Percentiles rank a stretch among this genome's conserved stretches.
These are phyloP conservation scores for Luehdorfia chinensis DNA, from an alignment of 1,140 invertebrate genomes.

Conservation along the genomic window DNA sequence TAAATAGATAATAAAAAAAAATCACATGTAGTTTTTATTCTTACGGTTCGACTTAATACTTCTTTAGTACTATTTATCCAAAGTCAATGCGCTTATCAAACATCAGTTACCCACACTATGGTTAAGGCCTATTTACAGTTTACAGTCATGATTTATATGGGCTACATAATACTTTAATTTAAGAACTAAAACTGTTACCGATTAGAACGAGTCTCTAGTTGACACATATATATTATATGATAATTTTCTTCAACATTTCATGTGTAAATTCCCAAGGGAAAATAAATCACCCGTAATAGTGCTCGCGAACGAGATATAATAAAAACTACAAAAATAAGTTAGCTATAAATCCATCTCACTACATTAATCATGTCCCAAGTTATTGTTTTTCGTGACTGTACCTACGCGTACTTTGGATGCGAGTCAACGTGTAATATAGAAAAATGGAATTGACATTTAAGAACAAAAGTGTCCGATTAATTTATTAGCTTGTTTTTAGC, in stretches of 20 bases:
- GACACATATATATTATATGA: no score
- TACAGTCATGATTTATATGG: no score
- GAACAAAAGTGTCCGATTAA: constrained; percentile 5
- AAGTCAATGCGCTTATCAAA: no score
- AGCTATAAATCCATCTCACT: constrained; percentile 49
- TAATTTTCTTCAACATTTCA: constrained; percentile 13
- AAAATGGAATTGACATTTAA: constrained; percentile 1
- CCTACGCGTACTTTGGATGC: constrained; percentile 3
- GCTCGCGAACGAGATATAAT: constrained; percentile 23
- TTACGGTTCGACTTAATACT: no score
- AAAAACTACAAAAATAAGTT: constrained; percentile 59
- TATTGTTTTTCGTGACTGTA: constrained; percentile 47
- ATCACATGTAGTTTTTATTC: no score
- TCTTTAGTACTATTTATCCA: no score
- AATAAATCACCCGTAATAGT: constrained; percentile 20
- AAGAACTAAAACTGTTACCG: no score
- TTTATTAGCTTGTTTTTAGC: constrained; percentile 5
- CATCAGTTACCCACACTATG: no score
- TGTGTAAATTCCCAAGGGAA: constrained; percentile 36
- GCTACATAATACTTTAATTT: no score
- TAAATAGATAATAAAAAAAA: no score
- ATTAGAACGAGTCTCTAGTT: no score
- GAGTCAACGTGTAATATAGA: background rate
- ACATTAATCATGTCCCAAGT: constrained; percentile 47
- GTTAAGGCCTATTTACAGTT: no score